Conservation (phyloP, 2,888 invertebrate genomes). For the Eledona agricola region DNA sequence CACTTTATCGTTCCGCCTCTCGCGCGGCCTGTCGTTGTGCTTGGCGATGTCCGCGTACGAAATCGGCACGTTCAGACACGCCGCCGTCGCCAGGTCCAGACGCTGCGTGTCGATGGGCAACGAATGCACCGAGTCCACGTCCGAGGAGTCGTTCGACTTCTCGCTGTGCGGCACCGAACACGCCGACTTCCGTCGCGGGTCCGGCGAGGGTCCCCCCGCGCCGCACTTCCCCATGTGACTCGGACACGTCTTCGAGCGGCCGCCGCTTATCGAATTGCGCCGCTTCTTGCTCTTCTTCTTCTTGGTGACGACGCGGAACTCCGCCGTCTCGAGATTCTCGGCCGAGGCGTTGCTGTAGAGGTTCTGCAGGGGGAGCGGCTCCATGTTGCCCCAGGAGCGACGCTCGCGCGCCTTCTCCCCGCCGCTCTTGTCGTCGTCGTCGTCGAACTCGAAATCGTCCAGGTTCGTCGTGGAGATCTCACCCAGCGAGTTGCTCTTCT, state of each 20-base stretch:
- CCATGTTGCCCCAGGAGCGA: slow-evolving; percentile 56
- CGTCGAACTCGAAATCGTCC: slow-evolving; percentile 67
- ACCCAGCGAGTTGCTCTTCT: slow-evolving; percentile 82
- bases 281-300: slow-evolving; percentile 83
- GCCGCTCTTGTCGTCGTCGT: slow-evolving; percentile 54
- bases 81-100: slow-evolving; percentile 30
- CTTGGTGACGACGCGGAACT: slow-evolving; percentile 85
- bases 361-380: slow-evolving; percentile 49
- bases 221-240: slow-evolving; percentile 8
- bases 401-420: slow-evolving; percentile 54
- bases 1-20: slow-evolving; percentile 46
- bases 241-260: slow-evolving; percentile 34
- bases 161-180: slow-evolving; percentile 84
- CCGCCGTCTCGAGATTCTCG: slow-evolving; percentile 68
- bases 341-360: slow-evolving; percentile 56
- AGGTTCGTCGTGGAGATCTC: slow-evolving; percentile 81
- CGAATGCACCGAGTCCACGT: slow-evolving; percentile 86
- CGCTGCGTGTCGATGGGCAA: slow-evolving; percentile 69
- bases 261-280: slow-evolving; percentile 64
- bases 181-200: slow-evolving; percentile 72
- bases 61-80: slow-evolving; percentile 50
- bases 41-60: slow-evolving; percentile 87
- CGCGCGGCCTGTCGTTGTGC: slow-evolving; percentile 51
- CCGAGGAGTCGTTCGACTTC: slow-evolving; percentile 83
- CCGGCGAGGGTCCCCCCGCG: slow-evolving; percentile 43